These are phyloP conservation scores for Monomorium pharaonis DNA, from an alignment of 1,140 invertebrate genomes.

Conservation along the genomic window DNA sequence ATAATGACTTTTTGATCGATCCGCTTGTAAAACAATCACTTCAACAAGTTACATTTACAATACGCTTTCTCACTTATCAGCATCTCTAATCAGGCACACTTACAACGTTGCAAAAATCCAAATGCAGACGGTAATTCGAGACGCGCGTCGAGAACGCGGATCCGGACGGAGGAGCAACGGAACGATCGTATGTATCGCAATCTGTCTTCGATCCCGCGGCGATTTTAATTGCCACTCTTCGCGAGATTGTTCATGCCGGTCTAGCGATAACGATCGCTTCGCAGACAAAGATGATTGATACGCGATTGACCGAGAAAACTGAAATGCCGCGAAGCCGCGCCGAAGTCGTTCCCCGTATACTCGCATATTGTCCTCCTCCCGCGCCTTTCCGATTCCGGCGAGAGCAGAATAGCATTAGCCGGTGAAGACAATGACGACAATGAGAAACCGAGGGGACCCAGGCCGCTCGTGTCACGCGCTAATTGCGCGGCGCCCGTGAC, in stretches of 20 bases:
- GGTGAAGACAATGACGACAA: conserved; percentile 35
- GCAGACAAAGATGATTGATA: no score
- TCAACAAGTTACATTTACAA: conserved; percentile 51
- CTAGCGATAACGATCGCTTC: not conserved
- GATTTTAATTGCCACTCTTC: not conserved
- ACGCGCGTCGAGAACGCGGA: not conserved
- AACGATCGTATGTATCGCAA: not conserved
- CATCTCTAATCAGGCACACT: conserved; percentile 51
- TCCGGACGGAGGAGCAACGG: not conserved
- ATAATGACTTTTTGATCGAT: not conserved
- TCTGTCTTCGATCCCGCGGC: not conserved
- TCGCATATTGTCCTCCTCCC: not conserved
- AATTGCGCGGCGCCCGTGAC: conserved; percentile 70
- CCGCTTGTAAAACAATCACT: conserved; percentile 16
- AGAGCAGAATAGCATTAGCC: not conserved
- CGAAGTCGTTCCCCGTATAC: not conserved
- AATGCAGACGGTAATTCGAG: conserved; percentile 11
- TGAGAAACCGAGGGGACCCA: conserved; percentile 50
- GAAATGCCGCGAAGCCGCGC: not conserved
- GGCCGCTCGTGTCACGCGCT: conserved; percentile 72
- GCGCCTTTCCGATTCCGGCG: not conserved
- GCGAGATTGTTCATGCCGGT: not conserved
- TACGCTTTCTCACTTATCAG: conserved; percentile 52
- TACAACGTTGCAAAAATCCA: conserved; percentile 16
- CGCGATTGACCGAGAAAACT: conserved; percentile 21